These are phyloP conservation scores for Coryphaenoides rupestris DNA, from an alignment of 2,113 vertebrate species.

Conservation along the genomic window DNA sequence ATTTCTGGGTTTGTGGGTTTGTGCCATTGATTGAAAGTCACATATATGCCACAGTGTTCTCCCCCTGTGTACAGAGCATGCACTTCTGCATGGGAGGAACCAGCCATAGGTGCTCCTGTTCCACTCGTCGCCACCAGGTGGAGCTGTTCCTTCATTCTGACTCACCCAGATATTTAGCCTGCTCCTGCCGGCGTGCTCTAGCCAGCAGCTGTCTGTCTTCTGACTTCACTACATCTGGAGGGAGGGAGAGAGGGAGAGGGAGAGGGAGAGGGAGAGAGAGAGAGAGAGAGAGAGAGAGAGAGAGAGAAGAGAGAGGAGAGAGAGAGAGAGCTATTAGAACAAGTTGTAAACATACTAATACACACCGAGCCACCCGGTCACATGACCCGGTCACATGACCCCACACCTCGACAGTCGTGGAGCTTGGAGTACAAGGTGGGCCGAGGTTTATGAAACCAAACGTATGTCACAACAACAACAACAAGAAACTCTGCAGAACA, in stretches of 20 bases:
- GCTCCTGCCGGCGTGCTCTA: constrained; percentile 88
- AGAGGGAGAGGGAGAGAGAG: constrained; percentile 5
- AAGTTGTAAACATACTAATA: background rate
- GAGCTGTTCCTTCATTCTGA: background rate
- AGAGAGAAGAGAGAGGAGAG: background rate
- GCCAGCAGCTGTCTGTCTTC: constrained; percentile 90
- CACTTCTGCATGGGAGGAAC: background rate
- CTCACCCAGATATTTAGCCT: constrained; percentile 94
- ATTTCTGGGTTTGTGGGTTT: constrained; percentile 1
- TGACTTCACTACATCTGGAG: constrained; percentile 82
- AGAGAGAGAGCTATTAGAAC: background rate
- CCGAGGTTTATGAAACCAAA: too few species aligned
- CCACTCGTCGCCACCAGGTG: background rate
- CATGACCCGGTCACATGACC: background rate
- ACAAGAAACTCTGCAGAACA: too few species aligned
- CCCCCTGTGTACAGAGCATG: background rate
- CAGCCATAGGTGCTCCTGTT: background rate
- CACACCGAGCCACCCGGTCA: background rate
- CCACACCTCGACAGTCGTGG: background rate
- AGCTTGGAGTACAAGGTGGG: too few species aligned
- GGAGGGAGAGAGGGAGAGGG: background rate
- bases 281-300: background rate
- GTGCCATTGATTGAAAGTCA: background rate
- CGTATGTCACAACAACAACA: too few species aligned
- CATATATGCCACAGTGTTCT: constrained; percentile 7